Evolutionary conservation across 2,113 vertebrate genomes (phyloP).

Genomic region (Vicugna pacos): DNA sequence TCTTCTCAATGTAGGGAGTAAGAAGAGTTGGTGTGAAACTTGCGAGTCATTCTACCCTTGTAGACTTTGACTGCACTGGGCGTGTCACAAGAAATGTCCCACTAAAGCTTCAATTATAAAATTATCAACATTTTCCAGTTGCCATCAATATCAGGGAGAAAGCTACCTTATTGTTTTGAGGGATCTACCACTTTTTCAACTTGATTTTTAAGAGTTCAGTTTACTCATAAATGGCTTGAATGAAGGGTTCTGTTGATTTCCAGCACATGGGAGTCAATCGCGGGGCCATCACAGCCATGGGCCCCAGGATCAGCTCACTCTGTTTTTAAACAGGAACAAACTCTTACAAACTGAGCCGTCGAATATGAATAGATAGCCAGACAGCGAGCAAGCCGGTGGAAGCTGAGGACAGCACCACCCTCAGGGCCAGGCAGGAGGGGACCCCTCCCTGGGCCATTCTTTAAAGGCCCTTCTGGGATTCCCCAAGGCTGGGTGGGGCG

Average conservation of each 20-base stretch:
- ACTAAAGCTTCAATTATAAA: neutral
- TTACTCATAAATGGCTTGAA: slow-evolving; percentile 12
- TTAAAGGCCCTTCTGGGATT: neutral
- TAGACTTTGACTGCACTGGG: neutral
- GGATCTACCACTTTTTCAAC: neutral
- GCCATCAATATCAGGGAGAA: neutral
- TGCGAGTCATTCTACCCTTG: neutral
- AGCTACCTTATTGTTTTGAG: neutral
- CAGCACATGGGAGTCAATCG: neutral
- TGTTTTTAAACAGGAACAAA: neutral
- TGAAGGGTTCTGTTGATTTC: neutral
- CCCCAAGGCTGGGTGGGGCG: too few relatives aligned
- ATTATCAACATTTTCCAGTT: neutral
- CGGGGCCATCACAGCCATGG: neutral
- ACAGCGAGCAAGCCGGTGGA: neutral
- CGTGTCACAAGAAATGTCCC: neutral
- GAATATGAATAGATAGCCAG: neutral
- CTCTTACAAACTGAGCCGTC: neutral
- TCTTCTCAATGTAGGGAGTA: neutral
- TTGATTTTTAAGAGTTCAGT: neutral
- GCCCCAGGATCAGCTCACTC: neutral
- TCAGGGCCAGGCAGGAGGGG: neutral
- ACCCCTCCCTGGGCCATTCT: neutral
- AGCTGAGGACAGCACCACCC: neutral
- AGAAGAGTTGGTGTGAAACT: neutral